Evolutionary conservation across 2,797 vertebrate genomes (phyloP).

Genomic region (Distichodus sexfasciatus): DNA sequence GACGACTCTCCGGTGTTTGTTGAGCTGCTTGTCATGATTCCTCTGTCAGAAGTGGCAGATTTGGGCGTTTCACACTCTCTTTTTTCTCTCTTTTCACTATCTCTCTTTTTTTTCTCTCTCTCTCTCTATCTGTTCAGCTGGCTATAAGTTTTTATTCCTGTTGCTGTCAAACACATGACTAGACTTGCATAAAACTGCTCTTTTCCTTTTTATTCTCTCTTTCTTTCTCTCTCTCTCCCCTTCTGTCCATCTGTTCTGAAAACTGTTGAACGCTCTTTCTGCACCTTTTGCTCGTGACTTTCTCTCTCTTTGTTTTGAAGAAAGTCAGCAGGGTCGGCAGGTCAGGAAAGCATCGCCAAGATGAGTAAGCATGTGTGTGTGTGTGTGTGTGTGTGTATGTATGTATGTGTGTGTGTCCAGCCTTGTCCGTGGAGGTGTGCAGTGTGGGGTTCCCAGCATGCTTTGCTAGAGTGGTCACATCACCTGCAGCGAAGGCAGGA

Average conservation of each 20-base stretch:
- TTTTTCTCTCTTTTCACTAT: slow-evolving; percentile 70
- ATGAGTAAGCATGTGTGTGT: slow-evolving; percentile 57
- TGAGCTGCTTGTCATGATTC: slow-evolving; percentile 87
- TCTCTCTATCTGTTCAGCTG: slow-evolving; percentile 85
- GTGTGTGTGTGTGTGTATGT: slow-evolving; percentile 55
- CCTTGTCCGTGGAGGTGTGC: slow-evolving; percentile 60
- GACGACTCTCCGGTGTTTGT: slow-evolving; percentile 81
- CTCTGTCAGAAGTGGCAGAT: slow-evolving; percentile 81
- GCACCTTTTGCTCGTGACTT: too few species aligned
- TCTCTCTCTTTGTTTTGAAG: slow-evolving; percentile 72
- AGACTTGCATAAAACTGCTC: slow-evolving; percentile 82
- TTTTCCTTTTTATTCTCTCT: slow-evolving; percentile 66
- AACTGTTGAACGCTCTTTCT: too few species aligned
- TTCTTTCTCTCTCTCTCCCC: slow-evolving; percentile 49
- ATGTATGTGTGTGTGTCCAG: slow-evolving; percentile 46
- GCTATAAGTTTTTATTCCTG: slow-evolving; percentile 85
- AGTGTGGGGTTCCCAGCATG: slow-evolving; percentile 35
- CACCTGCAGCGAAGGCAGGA: too few species aligned
- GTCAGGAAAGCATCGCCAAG: slow-evolving; percentile 75
- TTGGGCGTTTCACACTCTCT: slow-evolving; percentile 25
- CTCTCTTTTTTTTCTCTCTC: slow-evolving; percentile 63
- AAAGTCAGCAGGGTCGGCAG: slow-evolving; percentile 71
- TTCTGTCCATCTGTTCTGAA: slow-evolving; percentile 10
- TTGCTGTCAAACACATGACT: slow-evolving; percentile 86
- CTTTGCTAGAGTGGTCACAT: too few species aligned